Evolutionary conservation across 1,140 invertebrate species (phyloP).

Genomic region (Anastatus disparis): DNA sequence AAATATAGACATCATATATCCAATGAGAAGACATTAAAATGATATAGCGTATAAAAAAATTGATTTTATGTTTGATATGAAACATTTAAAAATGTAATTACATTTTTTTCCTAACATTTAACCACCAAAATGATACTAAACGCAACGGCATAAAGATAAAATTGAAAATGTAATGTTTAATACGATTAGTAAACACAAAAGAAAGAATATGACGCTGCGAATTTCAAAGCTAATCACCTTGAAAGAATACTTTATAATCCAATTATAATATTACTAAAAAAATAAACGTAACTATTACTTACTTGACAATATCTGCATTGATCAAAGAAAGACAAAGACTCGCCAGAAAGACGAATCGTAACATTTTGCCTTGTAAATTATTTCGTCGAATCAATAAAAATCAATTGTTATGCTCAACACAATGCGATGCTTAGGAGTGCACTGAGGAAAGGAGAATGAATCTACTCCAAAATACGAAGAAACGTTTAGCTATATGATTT

Average conservation of each 20-base stretch:
- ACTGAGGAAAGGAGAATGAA: no score
- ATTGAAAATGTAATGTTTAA: no score
- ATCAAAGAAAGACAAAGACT: conserved; percentile 10
- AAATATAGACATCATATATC: no score
- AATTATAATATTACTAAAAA: background rate
- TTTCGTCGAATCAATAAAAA: background rate
- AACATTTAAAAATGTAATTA: background rate
- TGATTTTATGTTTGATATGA: no score
- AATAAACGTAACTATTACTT: background rate
- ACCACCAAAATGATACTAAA: no score
- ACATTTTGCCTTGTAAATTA: conserved; percentile 8
- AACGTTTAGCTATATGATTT: no score
- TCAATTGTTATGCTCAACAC: no score
- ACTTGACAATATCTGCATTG: conserved; percentile 33
- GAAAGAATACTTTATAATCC: background rate
- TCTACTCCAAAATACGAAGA: no score
- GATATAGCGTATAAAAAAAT: background rate
- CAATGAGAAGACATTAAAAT: background rate
- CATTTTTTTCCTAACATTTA: no score
- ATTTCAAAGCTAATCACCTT: background rate
- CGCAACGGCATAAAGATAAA: no score
- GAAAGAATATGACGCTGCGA: background rate
- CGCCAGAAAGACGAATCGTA: conserved; percentile 15
- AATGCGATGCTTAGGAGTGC: no score
- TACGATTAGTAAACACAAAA: background rate